Evolutionary conservation across 1,140 invertebrate species (phyloP), one percentile per base, ranked within the genome.

Genomic region (Latrodectus geometricus): DNA sequence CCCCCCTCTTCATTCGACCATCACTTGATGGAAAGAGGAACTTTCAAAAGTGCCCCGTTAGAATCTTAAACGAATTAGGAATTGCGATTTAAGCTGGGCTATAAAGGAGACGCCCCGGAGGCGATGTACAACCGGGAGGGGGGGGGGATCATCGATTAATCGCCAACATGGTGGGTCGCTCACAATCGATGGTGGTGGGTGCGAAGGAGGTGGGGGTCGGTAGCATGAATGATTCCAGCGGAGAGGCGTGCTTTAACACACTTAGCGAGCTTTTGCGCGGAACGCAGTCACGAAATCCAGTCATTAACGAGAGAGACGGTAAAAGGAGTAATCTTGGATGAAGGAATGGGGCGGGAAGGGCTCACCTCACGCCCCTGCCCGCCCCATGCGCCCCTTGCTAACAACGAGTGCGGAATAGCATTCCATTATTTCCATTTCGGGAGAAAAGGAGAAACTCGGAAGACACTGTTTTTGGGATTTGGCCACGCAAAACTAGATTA

Each of bases 381-480:
- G 35, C 56, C 82, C 20, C 65, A 9, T 11, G 7, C 54, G 56
- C 11, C 61, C 20, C 21, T 65, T 9, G 20, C 56, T 14, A 56
- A 15, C 49, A 54, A 11, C 48, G 49, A 75, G 50, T 15, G 17
- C 14, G 79, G 79, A 82, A 82, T 82, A 72, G 72, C 81, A 83
- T 83, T 82, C 81, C 81, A 83, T 83, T 83, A 83, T 83, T 83
- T 75, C 81, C 81, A 83, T 83, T 83, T 74, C 82, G 14, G 56
- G 35, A 81, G 52, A 35, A 35, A 35, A 73, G 70, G 49, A 75
- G 61, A 72, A 66, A 83, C 35, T 17, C 23, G 52, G 74, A 86
- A 86, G 83, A 86, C 83, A 86, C 83, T 73, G 74, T 77, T 86
- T 86, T 86, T 86, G 83, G 54, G 83, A 86, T 86, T 86, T 86